A percentile compares a stretch with the other conserved stretches of the same genome.
Evolutionary conservation across 2,888 invertebrate species (phyloP).

Genomic region (Sesia bembeciformis): DNA sequence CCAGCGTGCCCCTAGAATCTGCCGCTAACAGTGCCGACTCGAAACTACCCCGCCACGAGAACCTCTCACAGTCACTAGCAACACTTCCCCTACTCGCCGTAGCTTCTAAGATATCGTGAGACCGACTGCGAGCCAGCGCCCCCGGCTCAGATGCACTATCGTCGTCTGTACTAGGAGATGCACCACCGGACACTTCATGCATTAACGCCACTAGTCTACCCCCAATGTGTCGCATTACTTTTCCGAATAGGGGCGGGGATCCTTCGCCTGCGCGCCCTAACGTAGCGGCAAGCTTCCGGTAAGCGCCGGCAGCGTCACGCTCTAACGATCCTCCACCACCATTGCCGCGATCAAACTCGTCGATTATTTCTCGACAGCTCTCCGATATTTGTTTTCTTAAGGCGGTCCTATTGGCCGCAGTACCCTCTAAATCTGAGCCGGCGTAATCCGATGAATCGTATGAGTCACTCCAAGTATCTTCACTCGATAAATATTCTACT

Average conservation of each 20-base stretch:
- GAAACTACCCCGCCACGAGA: conserved; percentile 94
- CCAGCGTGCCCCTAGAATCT: conserved; percentile 86
- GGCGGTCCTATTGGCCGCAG: conserved; percentile 77
- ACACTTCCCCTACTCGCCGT: conserved; percentile 76
- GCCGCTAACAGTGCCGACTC: conserved; percentile 92
- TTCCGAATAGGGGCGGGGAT: conserved; percentile 89
- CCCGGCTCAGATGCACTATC: conserved; percentile 82
- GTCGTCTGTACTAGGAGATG: conserved; percentile 82
- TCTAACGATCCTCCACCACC: conserved; percentile 76
- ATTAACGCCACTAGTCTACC: conserved; percentile 89
- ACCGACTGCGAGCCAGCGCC: conserved; percentile 84
- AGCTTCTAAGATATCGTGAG: conserved; percentile 85
- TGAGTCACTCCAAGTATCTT: conserved; percentile 95
- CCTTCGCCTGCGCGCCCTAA: conserved; percentile 82
- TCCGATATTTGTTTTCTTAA: conserved; percentile 90
- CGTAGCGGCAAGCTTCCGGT: conserved; percentile 88
- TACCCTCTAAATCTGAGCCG: conserved; percentile 88
- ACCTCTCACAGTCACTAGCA: conserved; percentile 90
- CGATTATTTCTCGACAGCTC: conserved; percentile 90
- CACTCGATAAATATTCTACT: conserved; percentile 92
- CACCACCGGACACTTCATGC: conserved; percentile 92
- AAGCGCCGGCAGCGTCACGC: conserved; percentile 89
- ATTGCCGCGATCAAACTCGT: conserved; percentile 86
- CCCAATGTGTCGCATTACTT: conserved; percentile 94
- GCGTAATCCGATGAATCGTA: conserved; percentile 95